Evolutionary conservation across 2,113 vertebrate genomes (phyloP), one percentile per base, ranked within the genome.

Genomic region (Aleadryas rufinucha): DNA sequence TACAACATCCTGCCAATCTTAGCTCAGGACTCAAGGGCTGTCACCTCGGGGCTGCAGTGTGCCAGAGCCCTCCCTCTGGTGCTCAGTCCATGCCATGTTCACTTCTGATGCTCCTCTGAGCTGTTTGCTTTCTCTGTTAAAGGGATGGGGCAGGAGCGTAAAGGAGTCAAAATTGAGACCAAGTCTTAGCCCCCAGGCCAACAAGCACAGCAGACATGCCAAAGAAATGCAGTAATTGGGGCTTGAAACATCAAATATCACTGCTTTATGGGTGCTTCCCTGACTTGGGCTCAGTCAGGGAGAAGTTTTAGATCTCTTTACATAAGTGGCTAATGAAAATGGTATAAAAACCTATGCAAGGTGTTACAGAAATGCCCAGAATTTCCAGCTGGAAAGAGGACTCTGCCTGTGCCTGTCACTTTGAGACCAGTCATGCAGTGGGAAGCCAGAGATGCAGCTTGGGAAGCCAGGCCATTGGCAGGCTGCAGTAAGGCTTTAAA

Each of bases 301-400:
- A 39, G 27, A 90, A 10, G 9, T 37, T 35, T 61, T 44, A 64
- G 19, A 59, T 39, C 28, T 74, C 11, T 39, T 53, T 69, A 39
- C 0, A 0, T n/a, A 33, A 26, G 10, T 49, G 37, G 13, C 42
- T 76, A 47, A 52, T 54, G 20, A 47, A 80, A 95, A 53, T 47
- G 9, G 5, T 61, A 22, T 76, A 28, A 61, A 92, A 86, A n/a
- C 5, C 31, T 44, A 31, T 0, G 0, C 24, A 57, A n/a, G 16
- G 14, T 61, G 16, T 81, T 45, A 24, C 20, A 39, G 27, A 77
- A 72, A 37, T 61, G 17, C n/a, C 49, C 18, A 27, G 65, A 68
- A 41, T 45, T 66, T 33, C 30, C 13, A 26, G 2, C 1, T 79
- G 75, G 37, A 76, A 72, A 61, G 50, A 37, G 31, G 4, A 59